A percentile compares a stretch with the other conserved stretches of the same genome.
phyloP scores from a whole-genome alignment of 2,888 invertebrate species.

The Parochlus steinenii region DNA sequence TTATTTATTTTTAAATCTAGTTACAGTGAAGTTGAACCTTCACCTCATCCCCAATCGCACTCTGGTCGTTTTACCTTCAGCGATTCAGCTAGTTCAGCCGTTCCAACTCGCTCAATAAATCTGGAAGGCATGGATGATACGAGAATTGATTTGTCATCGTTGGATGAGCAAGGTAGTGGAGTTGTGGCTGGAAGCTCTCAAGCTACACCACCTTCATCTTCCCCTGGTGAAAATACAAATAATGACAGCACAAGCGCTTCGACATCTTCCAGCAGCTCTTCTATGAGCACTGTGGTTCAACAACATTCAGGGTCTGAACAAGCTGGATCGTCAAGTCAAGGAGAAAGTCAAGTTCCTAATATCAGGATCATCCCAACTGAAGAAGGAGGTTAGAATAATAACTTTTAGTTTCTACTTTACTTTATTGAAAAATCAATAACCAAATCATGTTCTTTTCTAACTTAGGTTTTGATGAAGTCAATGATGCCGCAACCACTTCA shows the following conservation, averaged over 20 bases:
- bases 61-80: conserved; percentile 46
- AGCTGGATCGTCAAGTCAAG: conserved; percentile 18
- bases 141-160: conserved; percentile 47
- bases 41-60: conserved; percentile 56
- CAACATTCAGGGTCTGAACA: conserved; percentile 19
- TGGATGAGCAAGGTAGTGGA: conserved; percentile 19
- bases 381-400: conserved; percentile 12
- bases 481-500: conserved; percentile 32
- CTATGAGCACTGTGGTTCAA: conserved; percentile 20
- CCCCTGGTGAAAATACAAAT: conserved; percentile 25
- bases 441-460: neutral
- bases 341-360: conserved; percentile 15
- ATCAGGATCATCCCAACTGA: conserved; percentile 14
- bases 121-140: conserved; percentile 59
- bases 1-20: conserved; percentile 19
- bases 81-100: conserved; percentile 32
- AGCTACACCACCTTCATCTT: conserved; percentile 46
- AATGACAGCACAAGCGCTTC: conserved; percentile 10
- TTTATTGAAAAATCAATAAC: neutral
- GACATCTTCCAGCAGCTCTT: conserved; percentile 11
- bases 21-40: conserved; percentile 83
- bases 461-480: conserved; percentile 21
- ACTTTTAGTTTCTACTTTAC: neutral
- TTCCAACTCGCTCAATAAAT: conserved; percentile 32
- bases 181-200: conserved; percentile 44